Evolutionary conservation across 2,888 invertebrate species (phyloP).

Genomic region (Hyppa rectilinea): DNA sequence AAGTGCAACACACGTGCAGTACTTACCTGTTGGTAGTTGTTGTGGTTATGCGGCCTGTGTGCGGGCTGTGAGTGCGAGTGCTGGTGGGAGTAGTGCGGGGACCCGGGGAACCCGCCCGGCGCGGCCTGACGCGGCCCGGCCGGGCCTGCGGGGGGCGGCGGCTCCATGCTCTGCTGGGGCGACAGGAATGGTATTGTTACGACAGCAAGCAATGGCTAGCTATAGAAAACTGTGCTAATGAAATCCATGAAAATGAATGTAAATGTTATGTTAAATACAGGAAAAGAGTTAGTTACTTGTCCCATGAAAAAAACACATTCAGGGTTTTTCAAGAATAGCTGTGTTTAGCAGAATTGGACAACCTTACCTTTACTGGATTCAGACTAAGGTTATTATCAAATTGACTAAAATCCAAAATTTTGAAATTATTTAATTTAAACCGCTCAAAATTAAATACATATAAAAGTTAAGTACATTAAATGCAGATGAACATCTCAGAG

Average conservation of each 20-base stretch:
- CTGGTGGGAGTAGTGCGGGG: conserved; percentile 84
- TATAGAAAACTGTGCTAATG: not conserved
- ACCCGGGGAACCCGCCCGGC: conserved; percentile 61
- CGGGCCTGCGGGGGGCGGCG: conserved; percentile 46
- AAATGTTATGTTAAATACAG: not conserved
- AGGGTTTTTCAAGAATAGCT: not conserved
- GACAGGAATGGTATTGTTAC: conserved; percentile 1
- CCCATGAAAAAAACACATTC: not conserved
- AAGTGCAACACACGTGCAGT: conserved; percentile 5
- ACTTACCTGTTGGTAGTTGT: conserved; percentile 75
- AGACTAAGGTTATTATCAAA: not conserved
- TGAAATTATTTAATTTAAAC: not conserved
- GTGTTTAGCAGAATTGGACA: not conserved
- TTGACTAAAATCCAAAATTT: no score
- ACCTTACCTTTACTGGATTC: not conserved
- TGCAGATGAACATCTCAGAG: not conserved
- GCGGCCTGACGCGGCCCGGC: conserved; percentile 47
- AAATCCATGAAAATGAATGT: not conserved
- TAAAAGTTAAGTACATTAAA: no score
- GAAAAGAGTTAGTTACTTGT: not conserved
- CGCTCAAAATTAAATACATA: not conserved
- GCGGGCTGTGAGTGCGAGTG: conserved; percentile 86
- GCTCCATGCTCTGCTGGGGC: conserved; percentile 75
- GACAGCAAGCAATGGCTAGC: not conserved
- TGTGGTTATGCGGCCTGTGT: conserved; percentile 75